Base-by-base conservation (phyloP, 1,140 invertebrate species). In the Neomicropteryx cornuta region DNA sequence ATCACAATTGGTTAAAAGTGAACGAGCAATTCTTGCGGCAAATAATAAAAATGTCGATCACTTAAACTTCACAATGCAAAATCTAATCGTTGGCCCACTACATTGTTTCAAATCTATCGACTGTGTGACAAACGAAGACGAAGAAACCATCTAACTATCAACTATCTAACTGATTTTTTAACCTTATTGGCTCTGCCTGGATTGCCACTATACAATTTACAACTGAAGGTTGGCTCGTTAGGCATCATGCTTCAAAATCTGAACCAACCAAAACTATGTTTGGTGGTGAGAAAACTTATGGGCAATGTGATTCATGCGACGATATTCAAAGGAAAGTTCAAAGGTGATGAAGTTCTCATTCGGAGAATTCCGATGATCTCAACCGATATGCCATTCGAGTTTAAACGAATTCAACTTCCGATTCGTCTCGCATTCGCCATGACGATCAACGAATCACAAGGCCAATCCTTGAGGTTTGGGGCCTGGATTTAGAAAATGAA, bases 401-500 rank as follows among this genome's bases (percentile, higher is more conserved):
- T 71, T 29, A 57, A 57, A 45, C 30, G 68, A 20, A 17, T 62
- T 1, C 67, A 73, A 42, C 71, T 73, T 53, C 61, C 66, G 18
- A 32, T 75, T 0, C 39, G 53, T 34, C 35, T 68, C 3, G 42
- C 50, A 14, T 73, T 71, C 52, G 62, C 66, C 18, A 69, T 73
- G 54, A 67, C 69, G 4, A 65, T 75, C 8, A 73, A 72, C 48
- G 71, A 74, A 52, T 48, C 66, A 14, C 71, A 76, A 56, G 68
- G 72, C 14, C 67, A 73, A 53, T 48, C 51, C 11, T 48, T 57
- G 42, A 35, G 45, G 48, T 52, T 32, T 46, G 43, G 36, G 57
- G 60, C 18, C n/a, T 68, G 18, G 29, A 55, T 45, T 48, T 67
- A 29, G 42, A 43, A 42, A 22, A 46, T 31, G 16, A 43, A 35